Conservation (phyloP, 1,140 invertebrate genomes). For the Batillaria attramentaria region DNA sequence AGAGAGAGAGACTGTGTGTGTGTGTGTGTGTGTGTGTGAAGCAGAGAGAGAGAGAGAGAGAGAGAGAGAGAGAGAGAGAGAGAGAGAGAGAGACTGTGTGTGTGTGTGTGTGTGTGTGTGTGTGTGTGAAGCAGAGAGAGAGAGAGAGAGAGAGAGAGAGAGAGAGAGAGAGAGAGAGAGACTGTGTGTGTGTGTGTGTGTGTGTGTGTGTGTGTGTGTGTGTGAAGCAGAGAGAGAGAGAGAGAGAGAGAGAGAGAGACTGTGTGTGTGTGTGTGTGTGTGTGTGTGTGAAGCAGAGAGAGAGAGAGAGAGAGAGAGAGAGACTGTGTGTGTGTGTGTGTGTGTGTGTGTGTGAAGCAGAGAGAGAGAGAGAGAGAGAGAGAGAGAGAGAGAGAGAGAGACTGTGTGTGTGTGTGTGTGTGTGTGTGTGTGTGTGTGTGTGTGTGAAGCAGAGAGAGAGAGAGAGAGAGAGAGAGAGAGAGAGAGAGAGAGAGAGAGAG, state of each 20-base stretch:
- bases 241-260: background rate
- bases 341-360: background rate
- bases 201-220: too few species aligned
- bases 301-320: slow-evolving; percentile 2
- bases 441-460: background rate
- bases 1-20: background rate
- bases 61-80: slow-evolving; percentile 2
- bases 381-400: slow-evolving; percentile 2
- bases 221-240: background rate
- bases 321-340: background rate
- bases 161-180: slow-evolving; percentile 2
- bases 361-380: background rate
- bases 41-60: background rate
- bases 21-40: too few species aligned
- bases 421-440: too few species aligned
- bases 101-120: too few species aligned
- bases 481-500: slow-evolving; percentile 2
- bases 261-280: background rate
- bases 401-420: background rate
- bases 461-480: slow-evolving; percentile 2
- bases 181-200: background rate
- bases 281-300: background rate
- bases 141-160: slow-evolving; percentile 2
- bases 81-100: background rate
- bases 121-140: background rate